A percentile compares a stretch with the other conserved stretches of the same genome.
phyloP scores from a whole-genome alignment of 2,797 vertebrate species.

The Macrochelys suwanniensis region DNA sequence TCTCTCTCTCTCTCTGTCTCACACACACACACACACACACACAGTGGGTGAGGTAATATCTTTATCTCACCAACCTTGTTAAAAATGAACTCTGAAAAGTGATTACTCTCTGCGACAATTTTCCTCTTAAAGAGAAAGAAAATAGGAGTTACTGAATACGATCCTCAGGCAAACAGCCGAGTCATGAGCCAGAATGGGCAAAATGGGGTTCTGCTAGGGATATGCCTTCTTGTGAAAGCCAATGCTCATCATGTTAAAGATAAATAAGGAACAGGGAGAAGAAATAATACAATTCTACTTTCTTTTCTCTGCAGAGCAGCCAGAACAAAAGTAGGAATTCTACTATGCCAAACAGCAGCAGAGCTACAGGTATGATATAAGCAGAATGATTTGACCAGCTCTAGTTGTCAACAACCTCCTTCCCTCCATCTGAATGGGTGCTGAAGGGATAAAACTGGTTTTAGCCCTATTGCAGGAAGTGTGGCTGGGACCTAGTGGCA shows the following conservation, averaged over 20 bases:
- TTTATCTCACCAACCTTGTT: neutral
- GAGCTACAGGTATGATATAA: neutral
- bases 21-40: neutral
- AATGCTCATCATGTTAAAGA: neutral
- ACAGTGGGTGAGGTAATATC: too few relatives aligned
- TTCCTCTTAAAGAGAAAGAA: neutral
- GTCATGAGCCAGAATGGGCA: constrained; percentile 40
- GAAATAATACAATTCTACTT: neutral
- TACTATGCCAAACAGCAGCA: neutral
- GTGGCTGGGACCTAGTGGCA: neutral
- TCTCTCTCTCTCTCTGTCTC: too few relatives aligned
- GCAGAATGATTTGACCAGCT: neutral
- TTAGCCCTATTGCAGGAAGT: neutral
- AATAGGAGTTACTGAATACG: neutral
- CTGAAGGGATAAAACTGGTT: neutral
- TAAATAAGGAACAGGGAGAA: neutral
- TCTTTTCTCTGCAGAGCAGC: neutral
- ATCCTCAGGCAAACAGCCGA: constrained; percentile 48
- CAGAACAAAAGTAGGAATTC: neutral
- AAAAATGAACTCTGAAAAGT: neutral
- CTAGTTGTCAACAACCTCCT: neutral
- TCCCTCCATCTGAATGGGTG: neutral
- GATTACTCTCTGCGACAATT: constrained; percentile 34
- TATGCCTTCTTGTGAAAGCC: neutral
- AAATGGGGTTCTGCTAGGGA: constrained; percentile 3